Conservation (phyloP, 2,888 invertebrate species). For the Caenorhabditis sp. region DNA sequence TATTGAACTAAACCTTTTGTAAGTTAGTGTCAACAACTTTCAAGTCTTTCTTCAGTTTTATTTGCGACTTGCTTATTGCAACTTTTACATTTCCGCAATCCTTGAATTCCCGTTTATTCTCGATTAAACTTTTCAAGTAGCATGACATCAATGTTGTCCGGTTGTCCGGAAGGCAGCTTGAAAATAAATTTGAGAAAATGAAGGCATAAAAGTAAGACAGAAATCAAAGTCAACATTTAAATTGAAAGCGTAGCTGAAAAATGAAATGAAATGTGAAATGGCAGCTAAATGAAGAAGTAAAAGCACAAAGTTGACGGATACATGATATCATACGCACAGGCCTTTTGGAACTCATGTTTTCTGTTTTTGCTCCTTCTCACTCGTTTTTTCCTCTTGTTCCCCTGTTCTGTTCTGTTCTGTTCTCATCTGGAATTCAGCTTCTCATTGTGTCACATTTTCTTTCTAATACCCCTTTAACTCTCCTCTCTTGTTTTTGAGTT, state of each 20-base stretch:
- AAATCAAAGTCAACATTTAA: background rate
- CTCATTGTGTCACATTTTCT: conserved; percentile 34
- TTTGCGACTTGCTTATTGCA: background rate
- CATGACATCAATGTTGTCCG: conserved; percentile 17
- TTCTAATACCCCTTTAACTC: conserved; percentile 50
- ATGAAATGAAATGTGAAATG: background rate
- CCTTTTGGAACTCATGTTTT: conserved; percentile 1
- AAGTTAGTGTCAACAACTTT: conserved; percentile 16
- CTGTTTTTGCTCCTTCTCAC: conserved; percentile 3
- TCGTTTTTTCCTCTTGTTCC: too few relatives aligned
- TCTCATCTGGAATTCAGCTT: conserved; percentile 46
- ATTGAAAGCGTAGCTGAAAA: background rate
- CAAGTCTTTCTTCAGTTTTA: background rate
- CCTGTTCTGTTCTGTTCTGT: background rate
- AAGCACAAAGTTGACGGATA: conserved; percentile 5
- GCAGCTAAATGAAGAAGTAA: background rate
- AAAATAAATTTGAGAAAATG: too few relatives aligned
- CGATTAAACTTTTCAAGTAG: too few relatives aligned
- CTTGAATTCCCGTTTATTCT: too few relatives aligned
- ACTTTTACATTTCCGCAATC: background rate
- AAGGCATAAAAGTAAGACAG: background rate
- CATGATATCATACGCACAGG: background rate
- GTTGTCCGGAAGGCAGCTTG: too few relatives aligned
- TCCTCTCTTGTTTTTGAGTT: conserved; percentile 32
- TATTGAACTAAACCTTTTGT: background rate